phyloP scores from a whole-genome alignment of 2,888 invertebrate species.

The Drosophila subsilvestris region DNA sequence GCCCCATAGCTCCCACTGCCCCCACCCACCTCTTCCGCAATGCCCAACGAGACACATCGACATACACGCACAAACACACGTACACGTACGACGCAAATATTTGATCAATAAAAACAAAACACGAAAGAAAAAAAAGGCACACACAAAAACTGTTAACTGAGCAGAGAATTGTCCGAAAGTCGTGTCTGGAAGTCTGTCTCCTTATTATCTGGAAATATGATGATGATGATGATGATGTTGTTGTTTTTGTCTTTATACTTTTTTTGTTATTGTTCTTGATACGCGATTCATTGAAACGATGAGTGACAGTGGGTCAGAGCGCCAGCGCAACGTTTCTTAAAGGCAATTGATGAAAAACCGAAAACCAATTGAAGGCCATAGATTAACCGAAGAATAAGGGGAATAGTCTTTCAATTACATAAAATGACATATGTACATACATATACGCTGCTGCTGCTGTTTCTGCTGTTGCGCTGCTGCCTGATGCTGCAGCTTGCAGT shows the following conservation, averaged over 20 bases:
- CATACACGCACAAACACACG: constrained; percentile 32
- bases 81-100: constrained; percentile 57
- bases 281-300: constrained; percentile 1
- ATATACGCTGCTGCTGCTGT: constrained; percentile 33
- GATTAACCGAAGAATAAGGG: constrained; percentile 33
- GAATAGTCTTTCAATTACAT: constrained; percentile 73
- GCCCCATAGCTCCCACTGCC: constrained; percentile 1
- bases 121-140: constrained; percentile 40
- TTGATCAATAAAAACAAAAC: constrained; percentile 64
- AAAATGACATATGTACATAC: constrained; percentile 58
- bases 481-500: constrained; percentile 10
- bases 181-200: constrained; percentile 8
- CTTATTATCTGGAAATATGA: constrained; percentile 10
- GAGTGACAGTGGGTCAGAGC: constrained; percentile 23
- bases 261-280: background rate
- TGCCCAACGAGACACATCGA: constrained; percentile 28
- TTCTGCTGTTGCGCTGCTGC: constrained; percentile 15
- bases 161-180: constrained; percentile 1
- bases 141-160: background rate
- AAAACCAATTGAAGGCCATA: constrained; percentile 56
- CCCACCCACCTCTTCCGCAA: constrained; percentile 18
- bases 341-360: constrained; percentile 21
- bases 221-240: background rate
- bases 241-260: background rate
- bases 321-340: constrained; percentile 38